phyloP scores from a whole-genome alignment of 2,888 invertebrate genomes.

The Tridacna gigas region DNA sequence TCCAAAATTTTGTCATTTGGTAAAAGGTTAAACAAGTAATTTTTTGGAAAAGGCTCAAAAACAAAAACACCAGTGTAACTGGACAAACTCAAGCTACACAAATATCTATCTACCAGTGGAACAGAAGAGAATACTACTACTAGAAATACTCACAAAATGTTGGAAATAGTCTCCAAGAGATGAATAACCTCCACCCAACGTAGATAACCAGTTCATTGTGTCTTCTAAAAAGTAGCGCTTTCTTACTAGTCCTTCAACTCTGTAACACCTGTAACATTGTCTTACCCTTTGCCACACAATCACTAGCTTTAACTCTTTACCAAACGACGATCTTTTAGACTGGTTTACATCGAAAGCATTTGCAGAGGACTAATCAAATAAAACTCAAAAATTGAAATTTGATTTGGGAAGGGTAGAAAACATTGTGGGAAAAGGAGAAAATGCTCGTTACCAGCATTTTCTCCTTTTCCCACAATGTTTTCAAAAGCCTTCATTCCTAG shows the following conservation, averaged over 20 bases:
- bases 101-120: too few relatives aligned
- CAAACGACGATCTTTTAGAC: not conserved
- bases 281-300: too few relatives aligned
- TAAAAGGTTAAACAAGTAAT: not conserved
- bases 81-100: too few relatives aligned
- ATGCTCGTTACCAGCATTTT: not conserved
- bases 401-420: not conserved
- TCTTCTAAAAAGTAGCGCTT: conserved; percentile 77
- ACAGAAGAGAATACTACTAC: not conserved
- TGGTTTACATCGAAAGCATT: not conserved
- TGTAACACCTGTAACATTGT: conserved; percentile 67
- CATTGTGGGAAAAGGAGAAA: not conserved
- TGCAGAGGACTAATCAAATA: not conserved
- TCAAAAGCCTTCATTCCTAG: not conserved
- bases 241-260: conserved; percentile 63
- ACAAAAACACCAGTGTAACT: too few relatives aligned
- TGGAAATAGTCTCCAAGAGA: conserved; percentile 95
- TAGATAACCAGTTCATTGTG: conserved; percentile 96
- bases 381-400: not conserved
- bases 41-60: not conserved
- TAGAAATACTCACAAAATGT: conserved; percentile 88
- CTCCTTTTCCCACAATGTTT: not conserved
- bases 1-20: too few relatives aligned
- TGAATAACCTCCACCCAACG: conserved; percentile 98
- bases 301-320: not conserved